Evolutionary conservation across 2,797 vertebrate species (phyloP).

Genomic region (Lacerta agilis): DNA sequence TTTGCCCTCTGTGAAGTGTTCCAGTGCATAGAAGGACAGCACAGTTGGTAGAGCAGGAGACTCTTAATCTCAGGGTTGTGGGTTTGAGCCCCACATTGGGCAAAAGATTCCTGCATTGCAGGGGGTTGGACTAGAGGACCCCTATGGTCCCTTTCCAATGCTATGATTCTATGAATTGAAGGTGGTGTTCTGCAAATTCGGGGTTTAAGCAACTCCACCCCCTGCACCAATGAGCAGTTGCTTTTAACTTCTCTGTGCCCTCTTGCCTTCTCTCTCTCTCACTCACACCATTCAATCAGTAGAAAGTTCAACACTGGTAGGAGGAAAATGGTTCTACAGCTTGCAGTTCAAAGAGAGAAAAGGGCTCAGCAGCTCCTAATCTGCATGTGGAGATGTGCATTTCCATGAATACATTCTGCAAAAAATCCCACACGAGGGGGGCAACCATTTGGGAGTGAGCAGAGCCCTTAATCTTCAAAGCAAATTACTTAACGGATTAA

Average conservation of each 20-base stretch:
- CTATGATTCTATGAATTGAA: neutral
- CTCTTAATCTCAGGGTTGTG: too few species aligned
- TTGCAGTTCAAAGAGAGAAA: slow-evolving; percentile 1
- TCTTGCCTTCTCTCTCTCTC: neutral
- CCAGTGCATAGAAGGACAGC: too few species aligned
- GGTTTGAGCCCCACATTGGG: too few species aligned
- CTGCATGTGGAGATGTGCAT: neutral
- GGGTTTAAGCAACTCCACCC: neutral
- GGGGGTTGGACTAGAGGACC: too few species aligned
- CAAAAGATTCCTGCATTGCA: too few species aligned
- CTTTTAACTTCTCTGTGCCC: neutral
- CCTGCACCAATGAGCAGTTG: neutral
- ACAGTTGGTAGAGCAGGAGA: too few species aligned
- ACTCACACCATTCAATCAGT: neutral
- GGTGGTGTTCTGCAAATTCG: neutral
- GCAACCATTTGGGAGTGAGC: slow-evolving; percentile 22
- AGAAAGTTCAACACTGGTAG: slow-evolving; percentile 29
- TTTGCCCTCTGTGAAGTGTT: too few species aligned
- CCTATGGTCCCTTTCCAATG: too few species aligned
- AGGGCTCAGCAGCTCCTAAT: slow-evolving; percentile 26
- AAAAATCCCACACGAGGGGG: slow-evolving; percentile 40
- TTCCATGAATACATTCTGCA: slow-evolving; percentile 27
- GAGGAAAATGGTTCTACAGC: slow-evolving; percentile 18
- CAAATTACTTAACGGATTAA: slow-evolving; percentile 60
- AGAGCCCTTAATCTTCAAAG: slow-evolving; percentile 64